phyloP scores from a whole-genome alignment of 1,140 invertebrate species.

The Ceratina japonica region DNA sequence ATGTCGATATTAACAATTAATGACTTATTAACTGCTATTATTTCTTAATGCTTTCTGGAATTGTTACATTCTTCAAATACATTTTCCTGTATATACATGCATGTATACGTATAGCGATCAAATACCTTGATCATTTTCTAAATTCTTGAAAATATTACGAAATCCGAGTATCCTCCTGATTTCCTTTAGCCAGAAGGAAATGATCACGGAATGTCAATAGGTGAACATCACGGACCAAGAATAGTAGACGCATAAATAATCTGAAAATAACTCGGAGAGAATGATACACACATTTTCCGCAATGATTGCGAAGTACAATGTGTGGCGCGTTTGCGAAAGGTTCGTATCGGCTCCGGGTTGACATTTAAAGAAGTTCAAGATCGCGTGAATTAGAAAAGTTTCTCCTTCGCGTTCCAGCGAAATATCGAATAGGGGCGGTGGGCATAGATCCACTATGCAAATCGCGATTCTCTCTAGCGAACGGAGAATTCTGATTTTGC shows the following conservation, averaged over 20 bases:
- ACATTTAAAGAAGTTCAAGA: slow-evolving; percentile 40
- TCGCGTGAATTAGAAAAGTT: not conserved
- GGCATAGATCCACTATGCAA: slow-evolving; percentile 15
- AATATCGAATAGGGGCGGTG: not conserved
- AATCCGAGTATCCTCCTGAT: too few species aligned
- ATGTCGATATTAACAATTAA: too few species aligned
- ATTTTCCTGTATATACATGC: too few species aligned
- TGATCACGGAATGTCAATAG: not conserved
- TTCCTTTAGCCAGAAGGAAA: not conserved
- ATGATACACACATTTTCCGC: slow-evolving; percentile 7
- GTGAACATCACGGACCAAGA: not conserved
- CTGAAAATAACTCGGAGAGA: not conserved
- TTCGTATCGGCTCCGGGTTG: not conserved
- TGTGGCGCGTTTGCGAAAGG: slow-evolving; percentile 1
- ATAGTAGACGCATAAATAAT: not conserved
- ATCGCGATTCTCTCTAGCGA: not conserved
- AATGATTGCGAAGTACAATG: not conserved
- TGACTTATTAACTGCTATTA: too few species aligned
- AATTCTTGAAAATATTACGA: too few species aligned
- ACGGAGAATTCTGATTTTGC: slow-evolving; percentile 30
- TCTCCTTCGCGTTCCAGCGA: not conserved
- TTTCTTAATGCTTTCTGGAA: too few species aligned
- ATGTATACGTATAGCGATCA: too few species aligned
- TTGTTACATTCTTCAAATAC: too few species aligned
- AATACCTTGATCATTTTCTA: too few species aligned